Conservation (phyloP, 2,113 vertebrate species). For the Dipodomys spectabilis region DNA sequence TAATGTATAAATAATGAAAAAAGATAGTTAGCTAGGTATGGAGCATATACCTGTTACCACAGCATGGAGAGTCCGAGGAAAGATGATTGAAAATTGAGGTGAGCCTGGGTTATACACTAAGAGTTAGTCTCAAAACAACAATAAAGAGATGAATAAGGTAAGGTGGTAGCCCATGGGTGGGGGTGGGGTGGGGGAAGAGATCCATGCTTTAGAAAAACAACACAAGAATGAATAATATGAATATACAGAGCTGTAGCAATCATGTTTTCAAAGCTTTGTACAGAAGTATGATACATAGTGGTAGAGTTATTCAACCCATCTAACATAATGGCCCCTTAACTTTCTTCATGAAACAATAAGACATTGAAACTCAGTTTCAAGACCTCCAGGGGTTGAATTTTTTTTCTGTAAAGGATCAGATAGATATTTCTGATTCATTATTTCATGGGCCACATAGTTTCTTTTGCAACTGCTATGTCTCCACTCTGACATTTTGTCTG, state of each 20-base stretch:
- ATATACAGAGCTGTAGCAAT: background rate
- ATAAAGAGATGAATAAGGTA: background rate
- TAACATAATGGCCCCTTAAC: background rate
- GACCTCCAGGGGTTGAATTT: background rate
- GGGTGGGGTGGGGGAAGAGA: background rate
- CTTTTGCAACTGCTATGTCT: background rate
- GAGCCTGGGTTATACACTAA: background rate
- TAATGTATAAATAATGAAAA: constrained; percentile 10
- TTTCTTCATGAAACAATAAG: background rate
- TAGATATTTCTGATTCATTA: background rate
- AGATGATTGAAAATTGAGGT: background rate
- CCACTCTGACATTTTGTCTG: background rate
- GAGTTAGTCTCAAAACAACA: background rate
- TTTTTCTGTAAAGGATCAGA: constrained; percentile 33
- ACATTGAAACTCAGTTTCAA: constrained; percentile 21
- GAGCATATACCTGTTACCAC: too few species aligned
- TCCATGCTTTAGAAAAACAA: background rate
- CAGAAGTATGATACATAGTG: background rate
- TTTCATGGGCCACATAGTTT: background rate
- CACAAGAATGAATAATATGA: background rate
- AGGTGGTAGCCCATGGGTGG: background rate
- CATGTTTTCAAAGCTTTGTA: background rate
- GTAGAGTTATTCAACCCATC: background rate
- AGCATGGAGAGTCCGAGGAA: background rate
- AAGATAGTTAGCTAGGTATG: too few species aligned